Evolutionary conservation across 2,113 vertebrate genomes (phyloP).

Genomic region (Quiscalus mexicanus): DNA sequence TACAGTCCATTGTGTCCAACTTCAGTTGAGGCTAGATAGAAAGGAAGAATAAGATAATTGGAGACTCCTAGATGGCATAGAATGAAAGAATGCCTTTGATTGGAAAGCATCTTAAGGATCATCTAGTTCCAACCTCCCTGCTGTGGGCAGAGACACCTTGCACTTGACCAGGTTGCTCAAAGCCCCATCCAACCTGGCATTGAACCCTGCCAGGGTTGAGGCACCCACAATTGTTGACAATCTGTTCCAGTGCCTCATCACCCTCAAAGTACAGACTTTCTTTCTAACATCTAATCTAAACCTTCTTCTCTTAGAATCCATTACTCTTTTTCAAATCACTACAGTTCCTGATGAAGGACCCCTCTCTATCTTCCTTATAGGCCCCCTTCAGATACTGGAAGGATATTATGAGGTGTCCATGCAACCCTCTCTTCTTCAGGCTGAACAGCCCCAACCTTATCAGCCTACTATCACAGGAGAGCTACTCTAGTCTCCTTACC

Average conservation of each 20-base stretch:
- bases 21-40: not conserved
- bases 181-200: not conserved
- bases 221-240: not conserved
- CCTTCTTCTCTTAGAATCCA: not conserved
- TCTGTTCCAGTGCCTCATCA: not conserved
- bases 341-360: not conserved
- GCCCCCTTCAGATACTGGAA: not conserved
- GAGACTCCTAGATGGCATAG: not conserved
- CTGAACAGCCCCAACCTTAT: not conserved
- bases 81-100: not conserved
- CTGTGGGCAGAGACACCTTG: not conserved
- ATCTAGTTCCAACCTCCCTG: not conserved
- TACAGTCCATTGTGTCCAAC: not conserved
- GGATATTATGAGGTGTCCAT: not conserved
- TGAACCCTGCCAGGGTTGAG: not conserved
- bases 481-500: not conserved
- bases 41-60: not conserved
- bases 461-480: not conserved
- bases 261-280: not conserved
- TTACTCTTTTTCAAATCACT: not conserved
- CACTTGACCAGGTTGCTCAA: not conserved
- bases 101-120: not conserved
- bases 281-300: not conserved
- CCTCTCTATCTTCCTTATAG: not conserved
- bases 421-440: not conserved